Evolutionary conservation across 2,888 invertebrate species (phyloP).

Genomic region (Adelognathus sp.): DNA sequence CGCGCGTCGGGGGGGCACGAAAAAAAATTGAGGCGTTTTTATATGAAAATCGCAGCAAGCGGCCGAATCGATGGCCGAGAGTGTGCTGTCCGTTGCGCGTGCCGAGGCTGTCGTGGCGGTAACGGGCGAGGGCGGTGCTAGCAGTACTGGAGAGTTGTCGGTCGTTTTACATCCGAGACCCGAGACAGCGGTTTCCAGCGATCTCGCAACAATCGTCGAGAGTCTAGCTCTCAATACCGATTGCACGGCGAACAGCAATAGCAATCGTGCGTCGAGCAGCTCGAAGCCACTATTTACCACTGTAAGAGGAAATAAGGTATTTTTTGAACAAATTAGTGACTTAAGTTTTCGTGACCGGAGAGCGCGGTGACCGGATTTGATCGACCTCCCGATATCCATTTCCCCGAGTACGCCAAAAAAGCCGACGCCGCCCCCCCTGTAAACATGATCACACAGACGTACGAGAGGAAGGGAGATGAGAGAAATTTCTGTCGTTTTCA

Average conservation of each 20-base stretch:
- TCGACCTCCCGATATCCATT: not conserved
- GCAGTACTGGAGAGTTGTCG: constrained; percentile 83
- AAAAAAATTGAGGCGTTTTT: constrained; percentile 49
- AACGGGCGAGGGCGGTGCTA: constrained; percentile 82
- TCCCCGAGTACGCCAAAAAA: not conserved
- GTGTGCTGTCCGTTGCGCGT: constrained; percentile 88
- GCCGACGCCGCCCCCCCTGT: not conserved
- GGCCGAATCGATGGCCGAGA: constrained; percentile 94
- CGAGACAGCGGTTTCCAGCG: constrained; percentile 84
- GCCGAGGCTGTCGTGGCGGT: constrained; percentile 86
- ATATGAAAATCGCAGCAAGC: constrained; percentile 84
- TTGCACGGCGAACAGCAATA: constrained; percentile 84
- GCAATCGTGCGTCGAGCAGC: constrained; percentile 82
- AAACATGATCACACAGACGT: constrained; percentile 33
- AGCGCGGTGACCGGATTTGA: constrained; percentile 5
- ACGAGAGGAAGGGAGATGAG: too few relatives aligned
- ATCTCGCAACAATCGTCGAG: constrained; percentile 94
- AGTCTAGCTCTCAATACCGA: constrained; percentile 86
- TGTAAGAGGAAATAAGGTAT: constrained; percentile 78
- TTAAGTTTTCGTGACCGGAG: too few relatives aligned
- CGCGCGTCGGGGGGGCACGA: not conserved
- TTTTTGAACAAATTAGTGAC: constrained; percentile 18
- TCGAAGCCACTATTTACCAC: constrained; percentile 76
- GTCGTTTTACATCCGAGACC: constrained; percentile 84
- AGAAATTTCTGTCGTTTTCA: too few relatives aligned